These are phyloP conservation scores for Gymnocephalus cernua DNA, from an alignment of 2,113 vertebrate species.

Conservation along the genomic window DNA sequence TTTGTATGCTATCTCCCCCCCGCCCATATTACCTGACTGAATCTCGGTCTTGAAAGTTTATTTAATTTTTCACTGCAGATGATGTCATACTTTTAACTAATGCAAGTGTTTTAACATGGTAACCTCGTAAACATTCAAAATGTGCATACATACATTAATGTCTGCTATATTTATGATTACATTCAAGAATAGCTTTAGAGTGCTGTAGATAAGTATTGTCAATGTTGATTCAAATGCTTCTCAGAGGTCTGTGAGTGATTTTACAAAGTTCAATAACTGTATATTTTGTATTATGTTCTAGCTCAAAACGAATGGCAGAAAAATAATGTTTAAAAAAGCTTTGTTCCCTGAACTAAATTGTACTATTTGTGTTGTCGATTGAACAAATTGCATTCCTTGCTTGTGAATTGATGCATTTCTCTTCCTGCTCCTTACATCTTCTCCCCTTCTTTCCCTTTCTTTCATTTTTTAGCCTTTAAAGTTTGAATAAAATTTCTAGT, in stretches of 20 bases:
- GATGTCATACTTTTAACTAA: slow-evolving; percentile 82
- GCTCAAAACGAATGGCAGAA: slow-evolving; percentile 87
- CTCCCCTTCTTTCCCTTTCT: slow-evolving; percentile 70
- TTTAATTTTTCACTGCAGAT: slow-evolving; percentile 80
- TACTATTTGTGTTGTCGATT: slow-evolving; percentile 85
- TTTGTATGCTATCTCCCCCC: slow-evolving; percentile 30
- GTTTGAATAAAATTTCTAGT: slow-evolving; percentile 89
- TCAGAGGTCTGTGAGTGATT: slow-evolving; percentile 89
- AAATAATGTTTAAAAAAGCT: slow-evolving; percentile 84
- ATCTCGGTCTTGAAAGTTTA: slow-evolving; percentile 84
- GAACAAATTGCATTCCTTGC: slow-evolving; percentile 88
- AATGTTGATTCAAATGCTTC: slow-evolving; percentile 86
- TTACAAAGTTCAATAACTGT: slow-evolving; percentile 90
- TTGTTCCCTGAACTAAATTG: slow-evolving; percentile 89
- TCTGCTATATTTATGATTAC: slow-evolving; percentile 85
- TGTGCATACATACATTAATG: slow-evolving; percentile 83
- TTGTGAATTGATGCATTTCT: slow-evolving; percentile 86
- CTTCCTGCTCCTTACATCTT: slow-evolving; percentile 73
- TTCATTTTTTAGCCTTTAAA: slow-evolving; percentile 85
- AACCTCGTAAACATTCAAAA: slow-evolving; percentile 79
- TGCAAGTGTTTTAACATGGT: slow-evolving; percentile 81
- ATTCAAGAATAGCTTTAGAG: slow-evolving; percentile 89
- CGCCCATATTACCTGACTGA: slow-evolving; percentile 73
- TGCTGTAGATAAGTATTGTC: slow-evolving; percentile 90
- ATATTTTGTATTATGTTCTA: slow-evolving; percentile 93